Evolutionary conservation across 23 tunicate genomes (phyloP).

Genomic region (Ascidia mentula): DNA sequence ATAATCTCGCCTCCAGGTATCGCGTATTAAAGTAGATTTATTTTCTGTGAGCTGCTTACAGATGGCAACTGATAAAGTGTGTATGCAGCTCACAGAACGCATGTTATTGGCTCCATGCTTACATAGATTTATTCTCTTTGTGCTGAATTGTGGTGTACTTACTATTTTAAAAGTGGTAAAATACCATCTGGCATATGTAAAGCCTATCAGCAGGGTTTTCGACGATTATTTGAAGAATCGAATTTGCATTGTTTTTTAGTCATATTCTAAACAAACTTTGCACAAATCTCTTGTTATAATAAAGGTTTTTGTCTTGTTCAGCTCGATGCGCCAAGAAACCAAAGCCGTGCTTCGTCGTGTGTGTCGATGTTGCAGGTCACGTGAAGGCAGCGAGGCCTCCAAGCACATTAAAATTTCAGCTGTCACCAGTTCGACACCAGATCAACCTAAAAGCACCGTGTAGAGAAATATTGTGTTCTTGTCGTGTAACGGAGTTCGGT

Average conservation of each 20-base stretch:
- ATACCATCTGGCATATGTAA: no score
- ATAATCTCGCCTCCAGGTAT: slow-evolving; percentile 34
- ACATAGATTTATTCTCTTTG: no score
- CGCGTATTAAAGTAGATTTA: no score
- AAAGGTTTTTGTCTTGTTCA: background rate
- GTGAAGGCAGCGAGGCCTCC: background rate
- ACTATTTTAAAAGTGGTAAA: no score
- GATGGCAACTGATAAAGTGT: background rate
- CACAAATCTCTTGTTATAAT: no score
- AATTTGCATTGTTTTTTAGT: no score
- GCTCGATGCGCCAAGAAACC: background rate
- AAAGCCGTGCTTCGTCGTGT: background rate
- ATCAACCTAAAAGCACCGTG: background rate
- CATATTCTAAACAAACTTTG: no score
- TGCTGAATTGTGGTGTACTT: no score
- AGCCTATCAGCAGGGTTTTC: no score
- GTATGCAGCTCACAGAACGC: no score
- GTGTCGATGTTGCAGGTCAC: background rate
- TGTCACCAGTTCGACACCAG: background rate
- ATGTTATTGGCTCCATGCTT: no score
- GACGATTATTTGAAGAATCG: no score
- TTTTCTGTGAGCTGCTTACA: background rate
- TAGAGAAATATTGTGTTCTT: background rate
- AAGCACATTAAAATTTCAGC: background rate
- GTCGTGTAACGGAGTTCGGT: background rate